Evolutionary conservation across 2,113 vertebrate species (phyloP), one percentile per base, ranked within the genome.

Genomic region (Cricetomys ansorgei): DNA sequence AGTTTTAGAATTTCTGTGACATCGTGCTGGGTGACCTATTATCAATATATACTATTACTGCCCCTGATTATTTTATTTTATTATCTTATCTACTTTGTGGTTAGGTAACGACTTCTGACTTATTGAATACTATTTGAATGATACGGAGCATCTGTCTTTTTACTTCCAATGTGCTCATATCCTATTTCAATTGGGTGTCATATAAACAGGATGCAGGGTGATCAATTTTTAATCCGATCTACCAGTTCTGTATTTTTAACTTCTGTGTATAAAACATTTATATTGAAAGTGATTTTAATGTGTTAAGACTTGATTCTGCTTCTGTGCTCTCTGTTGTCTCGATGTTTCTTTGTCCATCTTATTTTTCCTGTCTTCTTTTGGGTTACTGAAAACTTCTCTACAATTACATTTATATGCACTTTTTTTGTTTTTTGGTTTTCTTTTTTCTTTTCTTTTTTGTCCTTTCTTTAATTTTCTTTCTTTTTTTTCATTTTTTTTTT

Each of bases 281-380:
- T 19, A 88, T 45, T 91, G 21, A 91, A 79, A 76, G 12, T 88
- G 23, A 64, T 37, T 89, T 86, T 79, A 19, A 19, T 64, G 65
- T 57, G 4, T 69, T 95, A 81, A 11, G 10, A 19, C 25, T 83
- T 91, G 84, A 55, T 2, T 84, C 19, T 86, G 69, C 13, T 72
- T 57, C 72, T 89, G 31, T 62, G 77, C 43, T 81, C n/a, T 40
- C 37, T 62, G 40, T 92, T 15, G 25, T 87, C 21, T 72, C 76
- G 3, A 25, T 90, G n/a, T 93, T 95, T 4, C 79, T 62, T 87
- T 92, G 45, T 80, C 40, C 64, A 21, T 83, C 50, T 87, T 90
- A 93, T 83, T 89, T 93, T 81, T 57, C n/a, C 50, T 96, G 15
- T 23, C 50, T 37, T 83, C 59, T n/a, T 93, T 10, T 88, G 12